phyloP scores from a whole-genome alignment of 2,113 vertebrate genomes.

The Podocnemis expansa region DNA sequence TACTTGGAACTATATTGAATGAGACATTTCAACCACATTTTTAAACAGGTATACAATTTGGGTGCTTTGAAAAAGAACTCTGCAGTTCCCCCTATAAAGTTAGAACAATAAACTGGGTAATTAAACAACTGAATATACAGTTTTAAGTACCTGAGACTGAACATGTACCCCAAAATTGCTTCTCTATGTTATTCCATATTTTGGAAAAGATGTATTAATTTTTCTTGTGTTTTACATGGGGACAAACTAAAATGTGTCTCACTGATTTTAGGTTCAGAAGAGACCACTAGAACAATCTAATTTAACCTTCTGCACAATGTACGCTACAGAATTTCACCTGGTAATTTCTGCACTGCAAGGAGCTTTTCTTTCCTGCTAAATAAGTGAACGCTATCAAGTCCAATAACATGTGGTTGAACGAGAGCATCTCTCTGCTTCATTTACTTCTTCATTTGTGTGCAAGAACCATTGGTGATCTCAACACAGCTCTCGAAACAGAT shows the following conservation, averaged over 20 bases:
- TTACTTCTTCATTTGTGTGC: conserved; percentile 25
- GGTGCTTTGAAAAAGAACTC: background rate
- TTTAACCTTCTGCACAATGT: background rate
- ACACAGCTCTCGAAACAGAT: background rate
- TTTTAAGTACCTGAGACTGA: accelerated
- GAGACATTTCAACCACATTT: background rate
- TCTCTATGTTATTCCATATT: background rate
- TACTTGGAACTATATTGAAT: background rate
- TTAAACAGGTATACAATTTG: background rate
- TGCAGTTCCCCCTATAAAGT: background rate
- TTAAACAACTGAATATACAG: background rate
- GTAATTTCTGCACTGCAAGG: background rate
- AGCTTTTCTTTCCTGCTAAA: background rate
- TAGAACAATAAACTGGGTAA: background rate
- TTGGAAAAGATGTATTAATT: background rate
- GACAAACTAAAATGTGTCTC: background rate
- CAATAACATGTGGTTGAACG: background rate
- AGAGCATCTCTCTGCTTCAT: conserved; percentile 23
- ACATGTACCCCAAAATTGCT: background rate
- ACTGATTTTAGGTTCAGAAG: background rate
- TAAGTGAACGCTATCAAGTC: conserved; percentile 11
- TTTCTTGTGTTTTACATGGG: background rate
- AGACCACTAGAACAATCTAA: background rate
- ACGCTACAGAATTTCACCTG: background rate
- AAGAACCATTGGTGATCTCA: background rate